Evolutionary conservation across 2,113 vertebrate genomes (phyloP), one percentile per base, ranked within the genome.

Genomic region (Saguinus imperator): DNA sequence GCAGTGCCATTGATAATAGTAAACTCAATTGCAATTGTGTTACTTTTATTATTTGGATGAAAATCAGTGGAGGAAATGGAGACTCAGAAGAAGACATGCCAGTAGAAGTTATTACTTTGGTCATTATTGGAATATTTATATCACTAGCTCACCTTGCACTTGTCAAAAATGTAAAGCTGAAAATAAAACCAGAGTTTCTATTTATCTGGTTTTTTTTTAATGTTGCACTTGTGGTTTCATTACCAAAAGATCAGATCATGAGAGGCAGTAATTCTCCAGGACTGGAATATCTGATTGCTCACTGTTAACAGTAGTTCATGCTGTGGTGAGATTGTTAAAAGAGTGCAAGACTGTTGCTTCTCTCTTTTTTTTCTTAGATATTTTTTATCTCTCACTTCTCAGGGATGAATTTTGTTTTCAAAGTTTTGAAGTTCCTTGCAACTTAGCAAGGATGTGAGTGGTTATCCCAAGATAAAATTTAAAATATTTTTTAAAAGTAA

Each of bases 1-100:
- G 7, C 98, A 99, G 99, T 99, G 96, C 99, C 99, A 27, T 97
- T 99, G 90, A 99, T 99, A 97, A 98, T 99, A 27, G 98, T 99
- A 95, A 99, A 99, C 96, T 98, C 99, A 0, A 35, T 99, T 95
- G 99, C 98, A 40, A 99, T 99, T 7, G 45, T 99, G 88, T 98
- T 99, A 58, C 98, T 99, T 92, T 96, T 99, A 87, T 97, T 99
- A 72, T 99, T 99, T 48, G 99, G 99, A 45, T 99, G 99, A 98
- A 98, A 89, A 86, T 58, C 72, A 25, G 0, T 37, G 1, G 0
- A 5, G 17, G 37, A 45, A 23, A 96, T 11, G 55, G 75, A 98
- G 95, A 96, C 64, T 95, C 96, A 92, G 93, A 96, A 98, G 98
- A 98, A 96, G 75, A 96, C 40, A 95, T 87, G 77, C 73, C 82